These are phyloP conservation scores for Eumerus sabulonum DNA, from an alignment of 2,888 invertebrate species.

Conservation along the genomic window DNA sequence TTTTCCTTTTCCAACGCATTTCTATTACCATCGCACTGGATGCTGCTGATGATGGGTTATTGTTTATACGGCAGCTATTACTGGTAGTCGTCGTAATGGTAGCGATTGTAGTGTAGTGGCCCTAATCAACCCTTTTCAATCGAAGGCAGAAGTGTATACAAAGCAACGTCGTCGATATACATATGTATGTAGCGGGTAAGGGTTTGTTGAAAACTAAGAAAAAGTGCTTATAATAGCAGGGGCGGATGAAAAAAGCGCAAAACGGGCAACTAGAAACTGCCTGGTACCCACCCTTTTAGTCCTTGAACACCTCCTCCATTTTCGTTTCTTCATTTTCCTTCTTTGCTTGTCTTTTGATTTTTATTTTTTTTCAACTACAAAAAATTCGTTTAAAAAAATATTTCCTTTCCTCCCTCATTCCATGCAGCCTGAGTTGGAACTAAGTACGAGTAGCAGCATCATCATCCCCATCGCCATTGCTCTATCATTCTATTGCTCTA, in stretches of 20 bases:
- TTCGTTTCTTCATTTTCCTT: no score
- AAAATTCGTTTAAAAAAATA: slow-evolving; percentile 58
- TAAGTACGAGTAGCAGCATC: no score
- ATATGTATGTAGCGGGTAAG: no score
- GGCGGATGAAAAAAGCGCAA: slow-evolving; percentile 33
- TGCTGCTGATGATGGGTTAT: not conserved
- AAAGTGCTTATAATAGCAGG: no score
- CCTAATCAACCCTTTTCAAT: slow-evolving; percentile 66
- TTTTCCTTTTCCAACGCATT: slow-evolving; percentile 24
- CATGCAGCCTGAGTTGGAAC: no score
- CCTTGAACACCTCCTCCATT: slow-evolving; percentile 12
- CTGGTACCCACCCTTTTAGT: slow-evolving; percentile 29
- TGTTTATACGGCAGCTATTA: slow-evolving; percentile 37
- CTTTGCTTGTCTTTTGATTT: no score
- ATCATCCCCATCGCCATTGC: slow-evolving; percentile 29
- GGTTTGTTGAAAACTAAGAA: slow-evolving; percentile 4
- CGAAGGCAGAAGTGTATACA: slow-evolving; percentile 45
- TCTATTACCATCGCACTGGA: not conserved
- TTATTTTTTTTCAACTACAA: slow-evolving; percentile 8
- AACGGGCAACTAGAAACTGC: not conserved
- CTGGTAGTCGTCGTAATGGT: not conserved
- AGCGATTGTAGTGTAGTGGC: slow-evolving; percentile 28
- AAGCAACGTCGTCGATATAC: no score
- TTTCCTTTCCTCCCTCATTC: slow-evolving; percentile 25
- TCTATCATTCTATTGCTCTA: slow-evolving; percentile 16